A percentile compares a stretch with the other conserved stretches of the same genome.
phyloP scores from a whole-genome alignment of 2,797 vertebrate species.

The Sebastes cheni region DNA sequence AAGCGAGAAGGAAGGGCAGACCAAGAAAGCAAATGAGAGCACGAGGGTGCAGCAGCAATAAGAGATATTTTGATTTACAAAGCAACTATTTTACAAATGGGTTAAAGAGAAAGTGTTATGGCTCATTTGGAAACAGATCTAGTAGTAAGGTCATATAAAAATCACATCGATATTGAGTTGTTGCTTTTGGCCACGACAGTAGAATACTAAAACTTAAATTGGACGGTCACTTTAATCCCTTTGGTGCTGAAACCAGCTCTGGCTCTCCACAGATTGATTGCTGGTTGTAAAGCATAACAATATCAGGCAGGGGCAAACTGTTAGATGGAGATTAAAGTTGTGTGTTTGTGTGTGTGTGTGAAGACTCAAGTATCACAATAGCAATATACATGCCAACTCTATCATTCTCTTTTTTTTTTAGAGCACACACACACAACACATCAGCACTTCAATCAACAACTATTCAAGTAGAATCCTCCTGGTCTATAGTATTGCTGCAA shows the following conservation, averaged over 20 bases:
- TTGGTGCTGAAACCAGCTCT: conserved; percentile 31
- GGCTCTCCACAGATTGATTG: conserved; percentile 38
- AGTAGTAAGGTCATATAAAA: conserved; percentile 30
- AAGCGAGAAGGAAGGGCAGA: background rate
- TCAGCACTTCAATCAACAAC: conserved; percentile 44
- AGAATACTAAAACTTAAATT: conserved; percentile 53
- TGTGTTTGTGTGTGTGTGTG: background rate
- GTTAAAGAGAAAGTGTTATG: conserved; percentile 9
- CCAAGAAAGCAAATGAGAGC: background rate
- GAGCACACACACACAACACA: conserved; percentile 3
- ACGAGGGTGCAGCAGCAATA: background rate
- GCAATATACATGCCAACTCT: conserved; percentile 25
- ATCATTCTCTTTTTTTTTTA: conserved; percentile 11
- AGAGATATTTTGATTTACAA: background rate
- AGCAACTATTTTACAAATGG: conserved; percentile 11
- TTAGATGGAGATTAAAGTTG: conserved; percentile 41
- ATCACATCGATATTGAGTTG: conserved; percentile 28
- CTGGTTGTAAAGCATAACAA: conserved; percentile 50
- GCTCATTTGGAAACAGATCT: conserved; percentile 38
- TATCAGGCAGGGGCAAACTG: conserved; percentile 38
- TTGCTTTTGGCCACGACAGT: conserved; percentile 10
- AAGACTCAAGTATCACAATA: conserved; percentile 21
- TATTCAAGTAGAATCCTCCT: conserved; percentile 28
- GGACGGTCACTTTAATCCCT: conserved; percentile 52
- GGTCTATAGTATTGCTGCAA: conserved; percentile 6